phyloP scores from a whole-genome alignment of 2,797 vertebrate genomes.

The Lophius americanus region DNA sequence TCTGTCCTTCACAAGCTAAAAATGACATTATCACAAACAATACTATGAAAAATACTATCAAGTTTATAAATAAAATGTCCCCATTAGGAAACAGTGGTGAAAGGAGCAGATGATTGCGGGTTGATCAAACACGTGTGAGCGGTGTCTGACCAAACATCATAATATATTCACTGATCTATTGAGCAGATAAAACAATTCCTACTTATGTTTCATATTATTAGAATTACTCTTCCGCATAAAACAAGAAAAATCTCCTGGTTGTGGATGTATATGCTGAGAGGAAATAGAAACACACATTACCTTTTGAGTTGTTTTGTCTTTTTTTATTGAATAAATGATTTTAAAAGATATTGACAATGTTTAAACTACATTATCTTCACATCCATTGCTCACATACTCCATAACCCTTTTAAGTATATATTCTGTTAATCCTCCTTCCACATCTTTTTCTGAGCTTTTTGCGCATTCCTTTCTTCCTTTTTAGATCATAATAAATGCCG shows the following conservation, averaged over 20 bases:
- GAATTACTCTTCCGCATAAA: no score
- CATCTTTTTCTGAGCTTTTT: conserved; percentile 53
- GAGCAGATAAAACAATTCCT: no score
- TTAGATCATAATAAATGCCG: conserved; percentile 91
- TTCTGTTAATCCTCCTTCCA: conserved; percentile 66
- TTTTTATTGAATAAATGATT: conserved; percentile 99
- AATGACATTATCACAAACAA: no score
- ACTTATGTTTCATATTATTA: no score
- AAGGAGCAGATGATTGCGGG: no score
- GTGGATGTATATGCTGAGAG: conserved; percentile 30
- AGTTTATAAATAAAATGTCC: no score
- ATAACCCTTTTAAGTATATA: conserved; percentile 88
- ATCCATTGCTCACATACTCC: conserved; percentile 97
- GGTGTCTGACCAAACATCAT: no score
- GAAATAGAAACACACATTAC: conserved; percentile 64
- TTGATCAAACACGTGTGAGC: no score
- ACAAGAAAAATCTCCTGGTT: background rate
- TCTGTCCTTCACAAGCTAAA: no score
- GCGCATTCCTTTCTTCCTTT: conserved; percentile 67
- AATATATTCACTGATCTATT: no score
- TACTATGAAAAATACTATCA: no score
- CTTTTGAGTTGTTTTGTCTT: conserved; percentile 80
- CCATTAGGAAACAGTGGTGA: no score
- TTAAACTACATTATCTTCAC: conserved; percentile 99
- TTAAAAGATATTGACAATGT: conserved; percentile 99